Evolutionary conservation across 2,888 invertebrate genomes (phyloP), one percentile per base, ranked within the genome.

Genomic region (Meiosimyza decipiens): DNA sequence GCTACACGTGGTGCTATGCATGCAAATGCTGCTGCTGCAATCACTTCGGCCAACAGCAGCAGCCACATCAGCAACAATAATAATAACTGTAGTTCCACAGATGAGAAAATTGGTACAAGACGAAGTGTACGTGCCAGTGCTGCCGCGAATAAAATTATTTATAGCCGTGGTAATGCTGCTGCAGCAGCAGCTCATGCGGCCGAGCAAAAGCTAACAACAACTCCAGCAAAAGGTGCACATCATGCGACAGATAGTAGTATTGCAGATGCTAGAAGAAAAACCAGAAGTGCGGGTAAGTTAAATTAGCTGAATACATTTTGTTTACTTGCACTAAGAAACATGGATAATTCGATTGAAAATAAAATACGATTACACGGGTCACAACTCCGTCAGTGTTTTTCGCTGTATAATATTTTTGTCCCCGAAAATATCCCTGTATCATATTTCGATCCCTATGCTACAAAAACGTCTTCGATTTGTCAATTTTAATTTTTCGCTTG

Each of bases 261-360:
- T 54, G 82, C 81, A 9, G 86, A 86, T 72, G 85, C 83, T 4
- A 77, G 90, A 40, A 87, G 92, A 81, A 92, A 92, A 89, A 92
- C 92, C 40, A 89, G 92, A 79, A 92, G 92, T 88, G 91, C 92
- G 78, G 92, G 92, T 92, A 80, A 80, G 78, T 73, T 63, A 2
- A 13, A 15, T 55, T 47, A 40, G 9, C 7, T 11, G 2, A 54
- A 54, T 13, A 28, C 28, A 28, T 28, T 28, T 28, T 28, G 28
- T 28, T 28, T 3, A 28, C 28, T 28, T 28, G 22, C 22, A 22
- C 22, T 22, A 2, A 22, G 2, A 22, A 22, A 22, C 2, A 2
- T 22, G 22, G 28, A 28, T 28, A 28, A 0, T 28, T 22, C 2
- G 22, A 28, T 28, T 4, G 28, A 28, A 28, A 28, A 28, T 28